Base-by-base conservation (phyloP, 2,113 vertebrate genomes). In the Diphyllodes magnificus region DNA sequence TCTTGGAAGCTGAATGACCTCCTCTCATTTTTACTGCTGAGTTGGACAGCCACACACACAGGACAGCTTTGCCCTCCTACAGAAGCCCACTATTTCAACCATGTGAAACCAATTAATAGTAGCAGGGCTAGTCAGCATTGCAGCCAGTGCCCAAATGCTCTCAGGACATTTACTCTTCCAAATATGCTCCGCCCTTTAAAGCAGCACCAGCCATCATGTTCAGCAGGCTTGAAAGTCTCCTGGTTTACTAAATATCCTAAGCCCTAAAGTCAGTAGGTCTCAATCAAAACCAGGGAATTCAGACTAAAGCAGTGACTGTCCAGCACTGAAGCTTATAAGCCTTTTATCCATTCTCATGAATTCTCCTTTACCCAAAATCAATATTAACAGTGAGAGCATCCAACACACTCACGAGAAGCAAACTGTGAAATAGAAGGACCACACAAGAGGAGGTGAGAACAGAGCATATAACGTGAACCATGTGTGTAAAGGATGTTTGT, bases 61-160 rank as follows among this genome's bases (percentile, higher is more conserved):
- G 25, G 61, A n/a, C 27, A 76, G 45, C 79, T 79, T 64, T 61
- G 79, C 14, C 15, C 33, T 88, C 9, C 1, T 45, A 27, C 53
- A 61, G 44, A 50, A 61, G 18, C 22, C 27, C 53, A 8, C 15
- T 24, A 1, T 60, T 68, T n/a, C 59, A 27, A n/a, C 39, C 63
- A 65, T 0, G 0, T 54, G 54, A 70, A 88, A 77, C 28, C 77
- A 51, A 8, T 19, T 13, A 63, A 39, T 3, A 83, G 19, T 1
- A 39, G 42, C 30, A 89, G 69, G 65, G 56, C 30, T 86, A 51
- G 31, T 28, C 72, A 69, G 45, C 6, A 0, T 7, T 65, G 42
- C 68, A 86, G 81, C 40, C 50, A n/a, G 22, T 30, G 60, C 11
- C 82, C 71, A 66, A 78, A 61, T 5, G 15, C 28, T 65, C 20